Percentiles rank a stretch among this genome's conserved stretches.
Conservation (phyloP, 2,888 invertebrate genomes). For the Cosmopolites sordidus region DNA sequence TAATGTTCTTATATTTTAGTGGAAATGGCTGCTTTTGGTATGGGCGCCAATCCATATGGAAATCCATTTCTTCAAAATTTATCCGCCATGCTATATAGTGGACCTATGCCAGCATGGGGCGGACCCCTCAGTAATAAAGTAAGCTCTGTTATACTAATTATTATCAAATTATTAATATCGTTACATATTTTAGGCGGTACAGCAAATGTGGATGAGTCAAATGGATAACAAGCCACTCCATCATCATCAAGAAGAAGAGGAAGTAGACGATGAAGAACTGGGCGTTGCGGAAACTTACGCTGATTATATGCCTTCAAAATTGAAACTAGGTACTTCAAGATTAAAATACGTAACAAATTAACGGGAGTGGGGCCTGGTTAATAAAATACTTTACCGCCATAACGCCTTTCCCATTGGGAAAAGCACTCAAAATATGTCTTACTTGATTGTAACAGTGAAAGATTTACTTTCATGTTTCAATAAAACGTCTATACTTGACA, state of each 20-base stretch:
- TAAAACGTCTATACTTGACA: too few relatives aligned
- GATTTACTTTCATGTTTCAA: too few relatives aligned
- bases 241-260: conserved; percentile 45
- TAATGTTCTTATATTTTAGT: conserved; percentile 47
- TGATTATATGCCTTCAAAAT: conserved; percentile 96
- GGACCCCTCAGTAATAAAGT: conserved; percentile 44
- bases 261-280: conserved; percentile 90
- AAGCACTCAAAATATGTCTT: too few relatives aligned
- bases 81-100: conserved; percentile 41
- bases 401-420: too few relatives aligned
- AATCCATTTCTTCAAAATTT: conserved; percentile 46
- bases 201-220: conserved; percentile 58
- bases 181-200: conserved; percentile 52
- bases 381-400: too few relatives aligned
- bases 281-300: conserved; percentile 98
- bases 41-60: conserved; percentile 44
- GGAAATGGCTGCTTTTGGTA: conserved; percentile 61
- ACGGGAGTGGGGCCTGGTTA: too few relatives aligned
- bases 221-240: conserved; percentile 40
- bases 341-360: too few relatives aligned
- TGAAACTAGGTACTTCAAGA: conserved; percentile 86
- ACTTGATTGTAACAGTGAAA: too few relatives aligned
- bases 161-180: too few relatives aligned
- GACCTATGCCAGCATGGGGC: conserved; percentile 41
- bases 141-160: too few relatives aligned